Base-by-base conservation (phyloP, 2,888 invertebrate species). In the Selenia dentaria region DNA sequence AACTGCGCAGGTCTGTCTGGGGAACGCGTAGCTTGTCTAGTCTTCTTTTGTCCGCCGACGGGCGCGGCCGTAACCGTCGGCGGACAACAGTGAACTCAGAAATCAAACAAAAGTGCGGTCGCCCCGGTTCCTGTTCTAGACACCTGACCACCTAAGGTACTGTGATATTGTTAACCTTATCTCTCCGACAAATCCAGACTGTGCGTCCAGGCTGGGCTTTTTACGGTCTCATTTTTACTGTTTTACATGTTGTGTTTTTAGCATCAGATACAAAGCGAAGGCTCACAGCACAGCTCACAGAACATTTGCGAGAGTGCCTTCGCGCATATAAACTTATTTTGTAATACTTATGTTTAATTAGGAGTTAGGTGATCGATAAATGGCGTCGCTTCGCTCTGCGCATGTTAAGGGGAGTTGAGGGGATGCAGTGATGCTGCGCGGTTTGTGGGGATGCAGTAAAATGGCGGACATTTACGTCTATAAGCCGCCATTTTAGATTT, bases 1-100 rank as follows among this genome's bases (percentile, higher is more conserved):
- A 27, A 35, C 4, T 40, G 46, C 46, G 40, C 40, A 36, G 14
- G 46, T 22, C 32, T 11, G 31, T 13, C 35, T 39, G 27, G 31
- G 26, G 20, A 11, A 18, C 25, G 20, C 13, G 12, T 10, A 8
- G 8, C 0, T 6, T 18, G 3, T 2, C 6, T 11, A 46, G 40
- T 46, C 10, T 2, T 1, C 8, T n/a, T 6, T 11, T 6, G 38
- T 45, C 39, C 40, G 46, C 40, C 46, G 20, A 10, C 35, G 40
- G 35, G 28, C 26, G 35, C 26, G 40, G 35, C 38, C 29, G 44
- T 16, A 18, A 14, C 6, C 33, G 22, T 8, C 25, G 44, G 38
- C 38, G 44, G 44, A 27, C 37, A 10, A 4, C n/a, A 24, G 9
- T 24, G 6, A 2, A n/a, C 11, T 24, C 3, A 22, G 12, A 22